Percentiles rank a stretch among this genome's conserved stretches.
Conservation (phyloP, 2,113 vertebrate genomes). For the Bujurquina vittata region DNA sequence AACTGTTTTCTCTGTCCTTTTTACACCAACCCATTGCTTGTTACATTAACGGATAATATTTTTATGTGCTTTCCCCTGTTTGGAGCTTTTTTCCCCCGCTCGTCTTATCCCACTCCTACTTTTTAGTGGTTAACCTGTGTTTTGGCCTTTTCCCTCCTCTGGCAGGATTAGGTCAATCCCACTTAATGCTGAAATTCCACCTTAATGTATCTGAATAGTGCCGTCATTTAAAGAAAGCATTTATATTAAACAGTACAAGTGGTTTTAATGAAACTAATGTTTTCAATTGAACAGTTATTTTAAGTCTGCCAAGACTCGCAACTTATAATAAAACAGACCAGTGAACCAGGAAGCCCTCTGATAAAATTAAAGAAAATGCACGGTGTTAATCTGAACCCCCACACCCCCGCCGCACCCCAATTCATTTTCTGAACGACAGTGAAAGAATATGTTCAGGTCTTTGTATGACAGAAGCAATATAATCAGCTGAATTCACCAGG, state of each 20-base stretch:
- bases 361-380: constrained; percentile 20
- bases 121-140: constrained; percentile 62
- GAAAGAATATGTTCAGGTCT: constrained; percentile 12
- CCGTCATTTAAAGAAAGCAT: constrained; percentile 41
- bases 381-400: neutral
- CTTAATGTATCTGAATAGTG: constrained; percentile 19
- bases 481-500: constrained; percentile 37
- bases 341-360: neutral
- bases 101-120: constrained; percentile 47
- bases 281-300: constrained; percentile 15
- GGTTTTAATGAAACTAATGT: constrained; percentile 19
- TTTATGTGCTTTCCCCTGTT: constrained; percentile 35
- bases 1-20: constrained; percentile 55
- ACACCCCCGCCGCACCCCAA: neutral
- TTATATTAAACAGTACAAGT: neutral
- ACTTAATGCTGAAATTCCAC: constrained; percentile 63
- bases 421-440: constrained; percentile 10
- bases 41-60: constrained; percentile 62
- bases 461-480: constrained; percentile 37
- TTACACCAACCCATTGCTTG: constrained; percentile 39
- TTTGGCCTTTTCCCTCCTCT: constrained; percentile 41
- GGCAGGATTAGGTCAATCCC: constrained; percentile 64
- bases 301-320: neutral
- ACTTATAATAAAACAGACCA: neutral
- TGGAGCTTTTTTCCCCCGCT: constrained; percentile 12